Evolutionary conservation across 2,797 vertebrate species (phyloP), one percentile per base, ranked within the genome.

Genomic region (Merluccius polli): DNA sequence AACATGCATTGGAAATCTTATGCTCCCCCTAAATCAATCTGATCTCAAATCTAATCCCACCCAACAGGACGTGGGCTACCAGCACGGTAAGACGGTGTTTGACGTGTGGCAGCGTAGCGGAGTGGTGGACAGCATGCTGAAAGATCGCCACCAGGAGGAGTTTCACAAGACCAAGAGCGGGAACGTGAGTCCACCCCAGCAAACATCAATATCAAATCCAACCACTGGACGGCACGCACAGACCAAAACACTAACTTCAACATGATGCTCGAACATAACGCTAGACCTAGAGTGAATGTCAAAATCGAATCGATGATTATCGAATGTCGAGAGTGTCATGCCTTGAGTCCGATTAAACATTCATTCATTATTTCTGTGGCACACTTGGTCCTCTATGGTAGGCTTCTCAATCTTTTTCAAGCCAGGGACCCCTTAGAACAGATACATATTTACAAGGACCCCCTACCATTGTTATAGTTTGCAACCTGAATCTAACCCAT

Each of bases 81-180:
- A 95, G 83, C 96, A 98, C 0, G 96, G 95, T 4, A 95, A 94
- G 86, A 97, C 95, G 0, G 83, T 99, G 10, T 99, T 98, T 71
- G 95, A 94, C 3, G 94, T 97, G 82, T 98, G 97, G 97, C 86
- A 91, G 73, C 93, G 96, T 74, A 96, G 95, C 1, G 93, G 94
- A 0, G 95, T 99, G 80, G 92, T 96, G 71, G 95, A 96, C 78
- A 96, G 94, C 86, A 98, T 98, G 95, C 87, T 99, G 0, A 96
- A 92, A 78, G 97, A 98, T 92, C 87, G 94, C 12, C 95, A 96
- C 75, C 93, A 94, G 81, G 94, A 93, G 59, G 95, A 96, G 79
- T 94, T 93, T 4, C 93, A 94, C 87, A 96, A 95, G 82, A 94
- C 92, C 84, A 96, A 95, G 82, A 90, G 91, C 1, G 87, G 91